phyloP scores from a whole-genome alignment of 1,140 invertebrate genomes.

The Saxidomus purpurata region DNA sequence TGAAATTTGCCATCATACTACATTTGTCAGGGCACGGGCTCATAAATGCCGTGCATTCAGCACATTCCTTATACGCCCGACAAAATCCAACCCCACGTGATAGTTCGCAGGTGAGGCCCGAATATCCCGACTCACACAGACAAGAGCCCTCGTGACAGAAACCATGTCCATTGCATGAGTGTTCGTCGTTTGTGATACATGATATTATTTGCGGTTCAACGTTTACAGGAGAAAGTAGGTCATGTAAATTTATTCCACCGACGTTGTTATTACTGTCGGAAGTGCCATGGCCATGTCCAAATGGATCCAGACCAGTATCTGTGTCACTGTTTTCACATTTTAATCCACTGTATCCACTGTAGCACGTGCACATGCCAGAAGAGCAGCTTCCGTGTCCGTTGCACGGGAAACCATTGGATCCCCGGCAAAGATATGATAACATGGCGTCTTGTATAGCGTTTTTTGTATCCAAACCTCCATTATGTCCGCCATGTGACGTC shows the following conservation, averaged over 20 bases:
- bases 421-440: slow-evolving; percentile 21
- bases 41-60: slow-evolving; percentile 29
- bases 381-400: slow-evolving; percentile 17
- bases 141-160: slow-evolving; percentile 14
- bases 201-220: not conserved
- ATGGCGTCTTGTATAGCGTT: not conserved
- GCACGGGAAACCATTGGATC: slow-evolving; percentile 2
- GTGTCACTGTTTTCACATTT: not conserved
- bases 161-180: slow-evolving; percentile 7
- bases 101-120: slow-evolving; percentile 14
- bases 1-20: slow-evolving; percentile 22
- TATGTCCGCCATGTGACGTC: slow-evolving; percentile 13
- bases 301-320: not conserved
- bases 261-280: not conserved
- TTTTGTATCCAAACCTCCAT: not conserved
- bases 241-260: not conserved
- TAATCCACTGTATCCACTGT: not conserved
- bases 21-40: not conserved
- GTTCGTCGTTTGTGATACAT: not conserved
- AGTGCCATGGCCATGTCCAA: not conserved
- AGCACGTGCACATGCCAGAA: not conserved
- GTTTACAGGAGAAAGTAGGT: not conserved
- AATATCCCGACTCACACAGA: not conserved
- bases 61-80: slow-evolving; percentile 16
- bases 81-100: not conserved